A percentile compares a stretch with the other conserved stretches of the same genome.
Evolutionary conservation across 2,888 invertebrate species (phyloP).

Genomic region (Seira musarum): DNA sequence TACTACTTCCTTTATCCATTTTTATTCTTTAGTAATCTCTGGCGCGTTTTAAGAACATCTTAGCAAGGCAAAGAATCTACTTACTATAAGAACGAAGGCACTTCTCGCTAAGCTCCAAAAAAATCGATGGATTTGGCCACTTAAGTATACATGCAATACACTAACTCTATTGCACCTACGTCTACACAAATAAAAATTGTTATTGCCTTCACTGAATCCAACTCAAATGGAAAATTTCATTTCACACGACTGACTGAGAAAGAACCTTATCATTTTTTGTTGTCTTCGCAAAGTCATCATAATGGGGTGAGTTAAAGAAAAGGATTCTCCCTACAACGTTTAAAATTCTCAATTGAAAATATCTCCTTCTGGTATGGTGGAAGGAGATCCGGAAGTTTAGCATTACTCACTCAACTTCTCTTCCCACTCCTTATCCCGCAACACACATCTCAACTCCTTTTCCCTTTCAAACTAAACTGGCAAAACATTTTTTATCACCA

Average conservation of each 20-base stretch:
- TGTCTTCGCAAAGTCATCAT: too few species aligned
- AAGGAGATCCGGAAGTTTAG: slow-evolving; percentile 13
- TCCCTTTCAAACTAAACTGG: slow-evolving; percentile 4
- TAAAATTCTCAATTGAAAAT: background rate
- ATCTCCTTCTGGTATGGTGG: background rate
- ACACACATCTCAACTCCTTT: slow-evolving; percentile 8
- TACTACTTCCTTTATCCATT: slow-evolving; percentile 1
- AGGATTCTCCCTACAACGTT: too few species aligned
- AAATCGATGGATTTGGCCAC: background rate
- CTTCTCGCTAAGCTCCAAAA: background rate
- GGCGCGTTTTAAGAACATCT: background rate
- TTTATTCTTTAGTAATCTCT: background rate
- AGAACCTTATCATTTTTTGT: background rate
- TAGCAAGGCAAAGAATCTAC: background rate
- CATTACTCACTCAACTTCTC: background rate
- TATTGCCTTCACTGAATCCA: background rate
- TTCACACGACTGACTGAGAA: background rate
- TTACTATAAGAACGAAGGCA: background rate
- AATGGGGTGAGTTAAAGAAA: too few species aligned
- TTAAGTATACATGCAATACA: background rate
- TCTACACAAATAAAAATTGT: background rate
- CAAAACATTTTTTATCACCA: slow-evolving; percentile 13
- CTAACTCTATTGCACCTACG: background rate
- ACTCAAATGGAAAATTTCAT: slow-evolving; percentile 3
- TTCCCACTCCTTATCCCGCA: background rate